phyloP scores from a whole-genome alignment of 2,797 vertebrate species.

The Xenopus petersii region DNA sequence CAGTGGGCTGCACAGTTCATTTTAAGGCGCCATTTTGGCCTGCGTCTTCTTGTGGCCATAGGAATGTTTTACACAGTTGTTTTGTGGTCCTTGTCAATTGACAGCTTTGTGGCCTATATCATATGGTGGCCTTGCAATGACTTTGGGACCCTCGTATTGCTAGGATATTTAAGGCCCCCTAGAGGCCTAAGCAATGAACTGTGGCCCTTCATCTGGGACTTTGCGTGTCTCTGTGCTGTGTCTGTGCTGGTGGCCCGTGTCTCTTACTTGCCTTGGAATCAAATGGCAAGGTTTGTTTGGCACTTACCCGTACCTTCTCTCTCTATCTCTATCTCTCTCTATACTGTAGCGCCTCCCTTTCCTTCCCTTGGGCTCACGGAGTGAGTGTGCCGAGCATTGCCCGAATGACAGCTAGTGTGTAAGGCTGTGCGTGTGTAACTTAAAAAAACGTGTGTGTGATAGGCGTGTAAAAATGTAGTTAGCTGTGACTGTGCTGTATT shows the following conservation, averaged over 20 bases:
- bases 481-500: not conserved
- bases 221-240: constrained; percentile 45
- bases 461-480: constrained; percentile 1
- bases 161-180: constrained; percentile 5
- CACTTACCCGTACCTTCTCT: constrained; percentile 11
- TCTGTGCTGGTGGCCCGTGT: constrained; percentile 47
- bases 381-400: not conserved
- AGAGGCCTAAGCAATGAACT: constrained; percentile 19
- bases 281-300: constrained; percentile 15
- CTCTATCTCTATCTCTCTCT: not conserved
- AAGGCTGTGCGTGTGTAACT: not conserved
- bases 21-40: constrained; percentile 2
- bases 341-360: not conserved
- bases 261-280: constrained; percentile 39
- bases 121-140: constrained; percentile 16
- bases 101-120: constrained; percentile 7
- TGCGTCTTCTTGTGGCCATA: not conserved
- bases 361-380: not conserved
- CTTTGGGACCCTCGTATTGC: constrained; percentile 20
- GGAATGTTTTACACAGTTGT: constrained; percentile 13
- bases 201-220: constrained; percentile 34
- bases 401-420: not conserved
- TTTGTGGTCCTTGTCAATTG: not conserved
- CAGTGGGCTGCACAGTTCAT: constrained; percentile 6
- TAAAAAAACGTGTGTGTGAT: not conserved